Evolutionary conservation across 2,113 vertebrate genomes (phyloP).

Genomic region (Smithornis capensis): DNA sequence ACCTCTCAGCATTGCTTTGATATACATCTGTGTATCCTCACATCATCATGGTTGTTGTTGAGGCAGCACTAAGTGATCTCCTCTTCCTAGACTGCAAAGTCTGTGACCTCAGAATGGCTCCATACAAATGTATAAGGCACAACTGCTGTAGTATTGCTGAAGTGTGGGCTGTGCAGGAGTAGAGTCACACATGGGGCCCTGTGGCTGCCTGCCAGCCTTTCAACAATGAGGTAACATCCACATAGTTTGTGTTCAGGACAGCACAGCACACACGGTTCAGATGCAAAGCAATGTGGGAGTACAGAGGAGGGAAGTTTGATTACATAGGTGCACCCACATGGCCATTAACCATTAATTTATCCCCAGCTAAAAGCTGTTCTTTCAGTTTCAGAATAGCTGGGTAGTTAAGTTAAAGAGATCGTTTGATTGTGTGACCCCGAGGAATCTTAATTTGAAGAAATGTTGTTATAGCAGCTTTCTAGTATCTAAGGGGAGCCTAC

Average conservation of each 20-base stretch:
- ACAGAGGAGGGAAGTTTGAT: not conserved
- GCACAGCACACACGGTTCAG: fast-evolving
- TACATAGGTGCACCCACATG: not conserved
- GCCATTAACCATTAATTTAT: not conserved
- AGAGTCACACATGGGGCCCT: not conserved
- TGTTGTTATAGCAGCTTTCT: not conserved
- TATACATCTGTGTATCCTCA: conserved; percentile 18
- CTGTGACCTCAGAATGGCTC: not conserved
- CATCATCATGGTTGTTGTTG: not conserved
- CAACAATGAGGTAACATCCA: not conserved
- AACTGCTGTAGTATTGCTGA: not conserved
- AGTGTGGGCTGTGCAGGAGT: not conserved
- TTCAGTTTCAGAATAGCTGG: not conserved
- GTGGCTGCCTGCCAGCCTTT: not conserved
- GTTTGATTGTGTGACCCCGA: not conserved
- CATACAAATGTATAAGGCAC: not conserved
- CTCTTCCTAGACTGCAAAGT: not conserved
- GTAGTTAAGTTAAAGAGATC: not conserved
- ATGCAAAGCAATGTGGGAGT: not conserved
- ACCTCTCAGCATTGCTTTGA: not conserved
- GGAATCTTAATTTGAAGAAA: not conserved
- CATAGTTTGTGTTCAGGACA: fast-evolving
- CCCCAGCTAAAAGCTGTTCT: not conserved
- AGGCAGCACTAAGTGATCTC: not conserved
- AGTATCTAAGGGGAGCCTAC: not conserved